Evolutionary conservation across 2,888 invertebrate genomes (phyloP).

Genomic region (Zhuqinia jingwanae): DNA sequence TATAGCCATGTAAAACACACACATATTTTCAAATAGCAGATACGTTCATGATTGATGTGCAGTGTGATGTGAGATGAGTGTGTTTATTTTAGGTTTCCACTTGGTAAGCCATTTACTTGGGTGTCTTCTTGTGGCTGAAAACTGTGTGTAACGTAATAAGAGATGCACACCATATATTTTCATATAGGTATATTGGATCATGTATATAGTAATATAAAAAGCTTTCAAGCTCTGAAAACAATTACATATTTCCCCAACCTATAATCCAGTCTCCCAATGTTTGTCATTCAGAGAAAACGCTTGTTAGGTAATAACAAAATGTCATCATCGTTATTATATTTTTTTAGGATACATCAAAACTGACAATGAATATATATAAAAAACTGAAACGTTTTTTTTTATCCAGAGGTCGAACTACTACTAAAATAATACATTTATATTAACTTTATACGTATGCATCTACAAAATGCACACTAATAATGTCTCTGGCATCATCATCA

Average conservation of each 20-base stretch:
- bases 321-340: slow-evolving; percentile 8
- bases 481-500: neutral
- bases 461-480: too few relatives aligned
- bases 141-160: neutral
- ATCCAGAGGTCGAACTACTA: neutral
- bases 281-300: too few relatives aligned
- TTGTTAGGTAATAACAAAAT: neutral
- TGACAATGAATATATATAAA: neutral
- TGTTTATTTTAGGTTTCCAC: slow-evolving; percentile 52
- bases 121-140: slow-evolving; percentile 30
- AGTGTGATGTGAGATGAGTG: slow-evolving; percentile 35
- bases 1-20: slow-evolving; percentile 21
- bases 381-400: too few relatives aligned
- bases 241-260: too few relatives aligned
- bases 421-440: too few relatives aligned
- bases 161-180: neutral
- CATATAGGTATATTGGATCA: too few relatives aligned
- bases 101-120: slow-evolving; percentile 44
- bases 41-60: slow-evolving; percentile 42
- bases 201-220: too few relatives aligned
- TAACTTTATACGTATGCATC: too few relatives aligned
- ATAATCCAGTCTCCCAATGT: too few relatives aligned
- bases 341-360: neutral
- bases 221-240: too few relatives aligned
- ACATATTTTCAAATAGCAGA: slow-evolving; percentile 12